Evolutionary conservation across 2,113 vertebrate genomes (phyloP), one percentile per base, ranked within the genome.

Genomic region (Dendrocopos noguchii): DNA sequence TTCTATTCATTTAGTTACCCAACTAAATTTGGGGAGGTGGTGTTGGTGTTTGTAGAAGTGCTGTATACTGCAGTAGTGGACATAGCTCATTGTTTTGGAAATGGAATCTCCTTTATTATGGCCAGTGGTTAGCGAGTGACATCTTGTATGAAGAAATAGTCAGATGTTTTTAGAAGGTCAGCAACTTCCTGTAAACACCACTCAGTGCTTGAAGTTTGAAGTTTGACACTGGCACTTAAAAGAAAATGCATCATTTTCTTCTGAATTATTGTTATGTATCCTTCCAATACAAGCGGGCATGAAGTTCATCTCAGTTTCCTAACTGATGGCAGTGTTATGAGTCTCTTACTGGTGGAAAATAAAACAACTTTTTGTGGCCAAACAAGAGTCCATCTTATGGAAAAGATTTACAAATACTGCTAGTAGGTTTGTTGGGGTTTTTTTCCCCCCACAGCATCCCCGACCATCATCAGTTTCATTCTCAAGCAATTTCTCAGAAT

Each of bases 381-480:
- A 59, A 56, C 61, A 61, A 14, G 18, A 81, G 33, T 91, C 70
- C 33, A 6, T 60, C 57, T 65, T 90, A 2, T 34, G n/a, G 33
- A 52, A 39, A 63, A 39, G 56, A 59, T 71, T 65, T 84, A 70
- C 57, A 56, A 83, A 76, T 79, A 70, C 33, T 67, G 21, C 15
- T 72, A n/a, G 42, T 57, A 90, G 50, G 50, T 24, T 52, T 52
- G 50, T 13, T 52, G 50, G 74, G 12, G 16, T 44, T 44, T 21
- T 57, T 74, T 74, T 60, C 44, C 52, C 36, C 74, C 71, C 42
- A 42, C 47, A 2, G 0, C 65, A 84, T 66, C 77, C 61, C 63
- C 63, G 60, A 78, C 90, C 91, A 92, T 89, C 84, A 91, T 92
- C 68, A 70, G 28, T 90, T 86, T 95, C 52, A 65, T 59, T 92